Percentiles rank a stretch among this genome's conserved stretches.
Conservation (phyloP, 2,797 vertebrate genomes). For the Chaetophractus vellerosus region DNA sequence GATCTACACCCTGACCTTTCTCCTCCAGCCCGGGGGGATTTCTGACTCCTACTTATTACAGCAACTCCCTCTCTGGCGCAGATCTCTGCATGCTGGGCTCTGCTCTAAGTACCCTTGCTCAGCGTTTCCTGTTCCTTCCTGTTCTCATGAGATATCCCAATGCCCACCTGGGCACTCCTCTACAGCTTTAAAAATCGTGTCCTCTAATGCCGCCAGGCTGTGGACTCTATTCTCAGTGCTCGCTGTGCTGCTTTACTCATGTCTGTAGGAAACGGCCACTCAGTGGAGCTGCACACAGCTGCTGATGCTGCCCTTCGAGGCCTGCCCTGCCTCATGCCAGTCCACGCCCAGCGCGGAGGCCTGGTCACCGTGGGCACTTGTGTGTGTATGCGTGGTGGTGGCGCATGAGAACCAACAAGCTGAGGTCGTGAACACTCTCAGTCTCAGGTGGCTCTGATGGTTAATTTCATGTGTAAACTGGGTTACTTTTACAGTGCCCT, state of each 20-base stretch:
- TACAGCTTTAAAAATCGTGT: background rate
- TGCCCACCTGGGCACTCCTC: background rate
- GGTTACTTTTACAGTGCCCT: too few species aligned
- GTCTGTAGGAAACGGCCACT: background rate
- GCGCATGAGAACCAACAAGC: background rate
- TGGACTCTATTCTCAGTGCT: background rate
- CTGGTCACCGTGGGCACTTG: too few species aligned
- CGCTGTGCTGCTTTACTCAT: background rate
- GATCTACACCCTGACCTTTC: background rate
- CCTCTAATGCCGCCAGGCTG: background rate
- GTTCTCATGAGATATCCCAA: background rate
- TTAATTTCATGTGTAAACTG: too few species aligned
- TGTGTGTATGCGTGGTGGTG: background rate
- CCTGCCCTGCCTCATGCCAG: background rate
- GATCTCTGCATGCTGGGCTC: background rate
- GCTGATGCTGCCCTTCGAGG: background rate
- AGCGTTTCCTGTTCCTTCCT: background rate
- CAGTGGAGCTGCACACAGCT: background rate
- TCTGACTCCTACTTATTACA: background rate
- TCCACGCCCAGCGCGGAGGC: background rate
- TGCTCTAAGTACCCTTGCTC: background rate
- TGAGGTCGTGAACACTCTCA: background rate
- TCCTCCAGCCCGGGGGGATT: background rate
- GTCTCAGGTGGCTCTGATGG: background rate
- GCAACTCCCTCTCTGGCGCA: background rate